A percentile compares a stretch with the other conserved stretches of the same genome.
phyloP scores from a whole-genome alignment of 2,113 vertebrate genomes.

The Bambusicola thoracicus region DNA sequence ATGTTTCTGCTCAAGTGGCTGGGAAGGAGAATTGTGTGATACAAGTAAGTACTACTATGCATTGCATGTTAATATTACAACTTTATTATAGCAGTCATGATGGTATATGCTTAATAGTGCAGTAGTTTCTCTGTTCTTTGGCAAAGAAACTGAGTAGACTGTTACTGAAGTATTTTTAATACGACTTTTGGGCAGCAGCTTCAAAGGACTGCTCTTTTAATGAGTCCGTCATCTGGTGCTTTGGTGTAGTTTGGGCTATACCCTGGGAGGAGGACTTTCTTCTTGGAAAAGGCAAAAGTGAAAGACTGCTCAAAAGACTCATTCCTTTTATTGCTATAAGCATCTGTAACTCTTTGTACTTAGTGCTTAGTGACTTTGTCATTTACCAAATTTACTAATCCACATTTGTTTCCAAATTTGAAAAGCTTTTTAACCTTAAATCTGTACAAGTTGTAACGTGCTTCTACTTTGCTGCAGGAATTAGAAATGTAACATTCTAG shows the following conservation, averaged over 20 bases:
- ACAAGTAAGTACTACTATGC: constrained; percentile 81
- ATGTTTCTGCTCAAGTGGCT: constrained; percentile 92
- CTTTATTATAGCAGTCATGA: background rate
- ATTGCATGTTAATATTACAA: background rate
- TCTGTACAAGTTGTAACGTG: background rate
- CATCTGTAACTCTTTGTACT: background rate
- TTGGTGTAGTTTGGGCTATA: background rate
- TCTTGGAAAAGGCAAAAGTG: background rate
- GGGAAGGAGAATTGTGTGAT: constrained; percentile 91
- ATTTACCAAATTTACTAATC: background rate
- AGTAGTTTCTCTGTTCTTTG: background rate
- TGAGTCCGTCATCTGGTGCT: background rate
- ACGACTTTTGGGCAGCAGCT: background rate
- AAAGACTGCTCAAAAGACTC: background rate
- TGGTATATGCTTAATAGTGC: background rate
- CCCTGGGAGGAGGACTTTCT: background rate
- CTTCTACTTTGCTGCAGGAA: background rate
- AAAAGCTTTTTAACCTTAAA: background rate
- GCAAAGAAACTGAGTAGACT: background rate
- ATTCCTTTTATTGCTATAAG: background rate
- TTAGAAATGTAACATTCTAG: background rate
- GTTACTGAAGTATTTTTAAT: background rate
- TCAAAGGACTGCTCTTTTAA: background rate
- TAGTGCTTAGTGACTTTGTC: background rate
- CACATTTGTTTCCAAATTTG: background rate